phyloP scores from a whole-genome alignment of 2,888 invertebrate genomes.

The Epistrophe grossulariae region DNA sequence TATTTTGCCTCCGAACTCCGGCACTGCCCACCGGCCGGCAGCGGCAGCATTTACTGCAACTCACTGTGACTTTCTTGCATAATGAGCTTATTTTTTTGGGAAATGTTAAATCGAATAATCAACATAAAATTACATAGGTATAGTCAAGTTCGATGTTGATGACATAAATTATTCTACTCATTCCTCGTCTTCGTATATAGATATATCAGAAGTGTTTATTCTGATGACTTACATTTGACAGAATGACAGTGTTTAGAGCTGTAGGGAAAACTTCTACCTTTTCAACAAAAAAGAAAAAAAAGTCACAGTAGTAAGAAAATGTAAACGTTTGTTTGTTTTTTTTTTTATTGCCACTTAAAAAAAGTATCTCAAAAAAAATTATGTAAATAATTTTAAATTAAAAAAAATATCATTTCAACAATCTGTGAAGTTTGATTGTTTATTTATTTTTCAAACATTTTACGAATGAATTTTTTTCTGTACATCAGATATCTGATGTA shows the following conservation, averaged over 20 bases:
- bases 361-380: neutral
- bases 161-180: constrained; percentile 50
- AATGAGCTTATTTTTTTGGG: constrained; percentile 40
- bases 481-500: no score
- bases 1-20: neutral
- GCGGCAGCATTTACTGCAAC: neutral
- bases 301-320: constrained; percentile 55
- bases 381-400: neutral
- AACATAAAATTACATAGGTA: constrained; percentile 24
- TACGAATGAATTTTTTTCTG: neutral
- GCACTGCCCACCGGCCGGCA: neutral
- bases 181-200: constrained; percentile 4
- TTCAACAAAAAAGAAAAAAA: neutral
- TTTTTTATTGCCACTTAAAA: neutral
- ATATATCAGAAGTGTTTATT: constrained; percentile 50
- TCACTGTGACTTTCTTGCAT: constrained; percentile 52
- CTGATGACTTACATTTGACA: constrained; percentile 36
- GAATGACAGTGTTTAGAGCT: neutral
- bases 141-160: constrained; percentile 25
- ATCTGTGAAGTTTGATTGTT: neutral
- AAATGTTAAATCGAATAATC: constrained; percentile 41
- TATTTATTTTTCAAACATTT: neutral
- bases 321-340: constrained; percentile 25
- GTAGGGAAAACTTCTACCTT: neutral
- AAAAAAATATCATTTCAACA: neutral